Base-by-base conservation (phyloP, 2,113 vertebrate genomes). In the Eulemur rufifrons region DNA sequence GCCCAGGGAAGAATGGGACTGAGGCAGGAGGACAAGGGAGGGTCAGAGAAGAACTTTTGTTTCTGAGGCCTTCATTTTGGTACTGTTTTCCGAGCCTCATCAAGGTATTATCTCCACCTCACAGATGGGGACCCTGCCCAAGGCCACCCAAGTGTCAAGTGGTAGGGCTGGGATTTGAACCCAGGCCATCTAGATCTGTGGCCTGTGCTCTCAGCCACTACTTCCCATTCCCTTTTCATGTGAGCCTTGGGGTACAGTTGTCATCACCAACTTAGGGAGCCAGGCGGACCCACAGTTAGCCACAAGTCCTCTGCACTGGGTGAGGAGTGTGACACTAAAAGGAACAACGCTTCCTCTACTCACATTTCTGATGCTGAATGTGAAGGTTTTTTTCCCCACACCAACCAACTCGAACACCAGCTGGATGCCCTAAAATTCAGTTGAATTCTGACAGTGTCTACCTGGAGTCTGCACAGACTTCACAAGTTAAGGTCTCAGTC, bases 271-370 rank as follows among this genome's bases (percentile, higher is more conserved):
- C 71, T 15, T 1, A 32, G 54, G 27, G n/a, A 27, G 29, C 71
- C 20, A 4, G 45, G 66, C 6, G 4, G 54, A 23, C 54, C 63
- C 59, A 1, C 69, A 3, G 4, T 23, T 21, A 23, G 23, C 18
- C 13, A 6, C 23, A 21, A 14, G 63, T 29, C n/a, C 83, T 68
- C 9, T 0, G 17, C 0, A 8, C 71, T 66, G 25, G 11, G 0
- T 0, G 5, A 56, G 61, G 64, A 66, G 39, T 15, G 0, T 3
- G 37, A 78, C 14, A n/a, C 64, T 68, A n/a, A 68, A 68, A 68
- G 64, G 64, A 68, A n/a, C 61, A 64, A 64, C 5, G 29, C 34
- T n/a, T n/a, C 64, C 34, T 68, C 34, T 52, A 50, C 6, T 10
- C 64, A 64, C 23, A 34, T 15, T 84, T 71, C 50, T 71, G n/a